Evolutionary conservation across 37 sponge, comb jelly and placozoan genomes (phyloP).

Genomic region (Haliclona indistincta): DNA sequence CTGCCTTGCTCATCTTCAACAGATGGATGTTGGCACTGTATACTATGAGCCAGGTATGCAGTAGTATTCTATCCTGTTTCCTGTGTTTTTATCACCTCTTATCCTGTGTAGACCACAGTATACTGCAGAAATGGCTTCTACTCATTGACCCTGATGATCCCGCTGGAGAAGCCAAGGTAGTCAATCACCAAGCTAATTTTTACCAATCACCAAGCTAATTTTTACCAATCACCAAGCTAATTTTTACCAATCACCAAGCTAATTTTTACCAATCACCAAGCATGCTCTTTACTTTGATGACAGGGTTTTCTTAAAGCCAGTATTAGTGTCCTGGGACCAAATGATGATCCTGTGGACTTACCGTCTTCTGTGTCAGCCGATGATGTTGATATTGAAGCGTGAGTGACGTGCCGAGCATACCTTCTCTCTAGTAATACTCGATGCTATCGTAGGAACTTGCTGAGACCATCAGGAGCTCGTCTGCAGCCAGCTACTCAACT

Average conservation of each 20-base stretch:
- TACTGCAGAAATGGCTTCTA: conserved; percentile 97
- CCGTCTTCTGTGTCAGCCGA: not conserved
- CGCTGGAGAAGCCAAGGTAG: conserved; percentile 73
- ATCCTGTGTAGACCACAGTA: conserved; percentile 70
- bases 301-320: not conserved
- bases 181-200: too few species aligned
- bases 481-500: conserved; percentile 20
- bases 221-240: too few species aligned
- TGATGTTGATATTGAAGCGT: not conserved
- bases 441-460: conserved; percentile 1
- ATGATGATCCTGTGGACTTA: not conserved
- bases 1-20: too few species aligned
- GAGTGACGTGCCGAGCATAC: too few species aligned
- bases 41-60: conserved; percentile 76
- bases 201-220: too few species aligned
- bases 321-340: not conserved
- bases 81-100: too few species aligned
- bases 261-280: too few species aligned
- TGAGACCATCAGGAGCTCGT: conserved; percentile 14
- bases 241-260: too few species aligned
- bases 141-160: conserved; percentile 89
- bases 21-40: conserved; percentile 88
- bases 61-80: too few species aligned
- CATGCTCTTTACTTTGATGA: not conserved
- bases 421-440: too few species aligned